Evolutionary conservation across 35 echinoderm and acorn worm genomes (phyloP).

Genomic region (Apostichopus californicus): DNA sequence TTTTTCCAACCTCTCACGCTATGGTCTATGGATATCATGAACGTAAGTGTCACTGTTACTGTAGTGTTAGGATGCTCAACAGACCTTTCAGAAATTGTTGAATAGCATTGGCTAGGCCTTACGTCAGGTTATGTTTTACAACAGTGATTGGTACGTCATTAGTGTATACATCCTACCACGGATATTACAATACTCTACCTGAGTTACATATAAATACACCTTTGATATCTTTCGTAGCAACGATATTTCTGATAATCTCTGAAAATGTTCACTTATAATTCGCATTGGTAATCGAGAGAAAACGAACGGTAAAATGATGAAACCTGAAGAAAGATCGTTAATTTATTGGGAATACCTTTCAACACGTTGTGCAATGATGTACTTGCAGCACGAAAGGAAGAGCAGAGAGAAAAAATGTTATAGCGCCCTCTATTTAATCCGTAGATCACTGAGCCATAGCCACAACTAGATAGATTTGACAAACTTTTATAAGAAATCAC

Average conservation of each 20-base stretch:
- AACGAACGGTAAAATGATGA: not conserved
- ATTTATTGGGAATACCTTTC: constrained; percentile 39
- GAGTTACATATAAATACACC: not conserved
- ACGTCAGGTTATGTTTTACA: not conserved
- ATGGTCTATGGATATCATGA: not conserved
- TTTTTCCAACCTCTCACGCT: too few relatives aligned
- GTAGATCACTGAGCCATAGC: too few relatives aligned
- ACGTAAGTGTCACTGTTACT: too few relatives aligned
- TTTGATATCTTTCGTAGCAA: not conserved
- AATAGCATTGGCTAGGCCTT: not conserved
- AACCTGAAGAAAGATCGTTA: not conserved
- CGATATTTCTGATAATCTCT: too few relatives aligned
- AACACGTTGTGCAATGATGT: constrained; percentile 29
- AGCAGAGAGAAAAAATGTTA: not conserved
- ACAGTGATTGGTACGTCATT: not conserved
- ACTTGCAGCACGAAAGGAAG: constrained; percentile 15
- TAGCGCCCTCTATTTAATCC: not conserved
- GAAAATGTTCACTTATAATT: too few relatives aligned
- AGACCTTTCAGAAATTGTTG: too few relatives aligned
- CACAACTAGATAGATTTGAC: too few relatives aligned
- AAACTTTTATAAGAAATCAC: too few relatives aligned
- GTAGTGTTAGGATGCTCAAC: too few relatives aligned
- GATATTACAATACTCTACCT: not conserved
- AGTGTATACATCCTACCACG: not conserved
- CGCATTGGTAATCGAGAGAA: not conserved